Base-by-base conservation (phyloP, 2,113 vertebrate genomes). In the Gallinago jamesoni region DNA sequence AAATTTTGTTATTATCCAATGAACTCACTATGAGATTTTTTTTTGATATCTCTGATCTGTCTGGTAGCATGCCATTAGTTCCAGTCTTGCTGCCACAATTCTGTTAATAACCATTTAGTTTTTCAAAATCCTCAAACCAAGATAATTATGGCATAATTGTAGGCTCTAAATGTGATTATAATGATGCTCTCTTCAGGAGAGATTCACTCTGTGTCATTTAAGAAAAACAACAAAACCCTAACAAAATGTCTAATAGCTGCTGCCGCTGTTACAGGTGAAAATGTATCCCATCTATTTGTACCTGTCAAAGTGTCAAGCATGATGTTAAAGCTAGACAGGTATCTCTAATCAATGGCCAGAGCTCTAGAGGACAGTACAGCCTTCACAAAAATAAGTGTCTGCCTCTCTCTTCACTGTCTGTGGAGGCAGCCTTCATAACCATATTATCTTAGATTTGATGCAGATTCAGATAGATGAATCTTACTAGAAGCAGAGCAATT, bases 101-200 rank as follows among this genome's bases (percentile, higher is more conserved):
- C 84, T 83, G 70, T 72, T 59, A 93, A 75, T 82, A 85, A 43
- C 30, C 27, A 67, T 81, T 76, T 72, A 66, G 45, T 72, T 92
- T 91, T 87, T 55, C 30, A 78, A 76, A 94, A 68, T 93, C 69
- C 57, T 90, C 41, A 87, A 79, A 67, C 45, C 77, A 93, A 90
- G 74, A 66, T 25, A 83, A 76, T 92, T 79, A 89, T 12, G 21
- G 50, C 45, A 76, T 79, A 90, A 92, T n/a, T 87, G 66, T 53
- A 91, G 53, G 37, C 31, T 93, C n/a, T 62, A 94, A 57, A 75
- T 79, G 77, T 78, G 62, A 76, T 76, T 89, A 68, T 55, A 89
- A 79, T 37, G 77, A 92, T 93, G 45, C 31, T 87, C 41, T 87
- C 83, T 84, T 79, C 43, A 64, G 72, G 13, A 81, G 50, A 76